Evolutionary conservation across 2,113 vertebrate genomes (phyloP), one percentile per base, ranked within the genome.

Genomic region (Protobothrops flavoviridis): DNA sequence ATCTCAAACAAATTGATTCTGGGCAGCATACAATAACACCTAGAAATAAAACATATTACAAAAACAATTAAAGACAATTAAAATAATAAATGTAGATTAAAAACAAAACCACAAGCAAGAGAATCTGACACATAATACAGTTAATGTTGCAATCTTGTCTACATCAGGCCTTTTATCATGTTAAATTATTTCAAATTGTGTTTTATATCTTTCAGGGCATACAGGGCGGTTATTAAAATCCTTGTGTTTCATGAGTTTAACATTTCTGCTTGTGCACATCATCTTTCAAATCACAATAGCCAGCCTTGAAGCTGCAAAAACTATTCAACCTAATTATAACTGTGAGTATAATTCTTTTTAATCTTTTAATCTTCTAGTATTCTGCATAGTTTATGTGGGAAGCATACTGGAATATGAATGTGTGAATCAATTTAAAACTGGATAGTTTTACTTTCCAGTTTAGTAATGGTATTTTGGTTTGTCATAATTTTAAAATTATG

Each of bases 241-340:
- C 88, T 97, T 99, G 94, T 99, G 99, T 98, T 98, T 99, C 97
- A 98, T 97, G 97, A 99, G 99, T 97, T 95, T 99, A 91, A 99
- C 98, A 95, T 99, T 99, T 97, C 98, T 99, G 97, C 96, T 99
- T 94, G 97, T 99, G 91, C 99, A 99, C 97, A 98, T 99, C 97
- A 98, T 99, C 97, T 99, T 99, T 97, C 99, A 99, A 97, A 99
- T 99, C 97, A 99, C 98, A 9, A 93, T 99, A 98, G 98, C 98
- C 97, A 99, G 99, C 96, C 98, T 99, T 53, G 98, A 99, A 97
- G 98, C 99, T 92, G 96, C 97, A 95, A 97, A 97, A 81, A 97
- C 95, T 90, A 98, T 99, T 88, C 26, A 96, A 57, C 96, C 98
- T 87, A 96, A 96, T 94, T 99, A 99, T 97, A 99, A 98, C 98